Base-by-base conservation (phyloP, 2,797 vertebrate species). In the Eospalax fontanierii region DNA sequence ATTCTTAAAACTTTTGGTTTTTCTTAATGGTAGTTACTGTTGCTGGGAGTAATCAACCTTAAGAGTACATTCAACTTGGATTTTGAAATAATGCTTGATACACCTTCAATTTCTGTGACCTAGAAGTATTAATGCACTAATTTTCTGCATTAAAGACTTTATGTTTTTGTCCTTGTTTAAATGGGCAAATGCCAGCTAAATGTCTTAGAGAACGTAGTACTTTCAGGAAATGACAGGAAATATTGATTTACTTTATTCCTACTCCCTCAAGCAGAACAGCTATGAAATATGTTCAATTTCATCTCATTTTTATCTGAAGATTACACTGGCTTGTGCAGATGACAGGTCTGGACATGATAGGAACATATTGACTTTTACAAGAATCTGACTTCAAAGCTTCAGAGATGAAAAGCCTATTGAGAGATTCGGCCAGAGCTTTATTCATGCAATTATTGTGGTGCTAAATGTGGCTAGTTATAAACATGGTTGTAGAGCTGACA, bases 191-290 rank as follows among this genome's bases (percentile, higher is more conserved):
- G 95, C 87, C 94, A 40, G 90, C 65, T 82, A 74, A 95, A 93
- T 90, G 38, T 94, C 65, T 94, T 78, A 35, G 70, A 4, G 12
- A 96, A 89, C 96, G 94, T n/a, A 92, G 83, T 73, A 66, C 85
- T 96, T 85, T 93, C 96, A 94, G 93, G 95, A 97, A 97, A 96
- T 97, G 95, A 98, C 97, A 98, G 93, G 90, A 96, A 88, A 79
- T 97, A 98, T 90, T 96, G 98, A 98, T 98, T 98, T 95, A 87
- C 95, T 86, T 95, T 96, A 92, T 97, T 93, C 96, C 97, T 90
- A 97, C 76, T 95, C 95, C 91, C 91, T 98, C 97, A 97, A 97
- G 96, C 85, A 94, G 97, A 97, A 97, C 90, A 93, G 91, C 92
- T 12, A 73, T 96, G 96, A 98, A 98, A 94, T 95, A 95, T 95